Evolutionary conservation across 2,888 invertebrate genomes (phyloP).

Genomic region (Drosophila aldrichi): DNA sequence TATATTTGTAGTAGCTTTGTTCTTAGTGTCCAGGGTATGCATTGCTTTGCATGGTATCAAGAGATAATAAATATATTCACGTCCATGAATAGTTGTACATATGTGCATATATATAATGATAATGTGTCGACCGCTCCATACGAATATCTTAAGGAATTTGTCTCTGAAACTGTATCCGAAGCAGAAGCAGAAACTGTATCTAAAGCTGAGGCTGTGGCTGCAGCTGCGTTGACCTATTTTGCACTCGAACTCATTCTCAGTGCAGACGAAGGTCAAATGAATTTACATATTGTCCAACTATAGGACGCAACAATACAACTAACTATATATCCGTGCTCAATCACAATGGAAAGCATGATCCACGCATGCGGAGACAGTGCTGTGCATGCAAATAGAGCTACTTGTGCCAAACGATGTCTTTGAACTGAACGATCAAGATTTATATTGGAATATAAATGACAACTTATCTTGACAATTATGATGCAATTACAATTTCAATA

Average conservation of each 20-base stretch:
- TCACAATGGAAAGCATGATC: slow-evolving; percentile 24
- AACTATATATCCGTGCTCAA: background rate
- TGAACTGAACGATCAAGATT: background rate
- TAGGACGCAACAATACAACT: slow-evolving; percentile 16
- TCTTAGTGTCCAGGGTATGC: background rate
- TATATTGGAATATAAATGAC: background rate
- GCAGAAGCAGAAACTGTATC: slow-evolving; percentile 1
- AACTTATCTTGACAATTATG: background rate
- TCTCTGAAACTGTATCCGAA: slow-evolving; percentile 10
- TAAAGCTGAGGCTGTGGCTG: slow-evolving; percentile 6
- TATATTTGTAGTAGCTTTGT: background rate
- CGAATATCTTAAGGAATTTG: slow-evolving; percentile 13
- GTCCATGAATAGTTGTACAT: background rate
- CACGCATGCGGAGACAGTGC: slow-evolving; percentile 19
- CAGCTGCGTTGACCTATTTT: slow-evolving; percentile 39
- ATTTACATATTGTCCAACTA: slow-evolving; percentile 49
- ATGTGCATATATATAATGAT: slow-evolving; percentile 5
- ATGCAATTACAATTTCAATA: background rate
- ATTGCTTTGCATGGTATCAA: background rate
- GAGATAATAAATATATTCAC: slow-evolving; percentile 1
- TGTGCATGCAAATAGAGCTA: background rate
- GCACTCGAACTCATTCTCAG: slow-evolving; percentile 33
- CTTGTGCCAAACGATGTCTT: background rate
- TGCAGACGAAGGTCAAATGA: slow-evolving; percentile 65
- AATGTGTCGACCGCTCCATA: slow-evolving; percentile 9